These are phyloP conservation scores for Axea sp. DNA, from an alignment of 2,888 invertebrate genomes.

Conservation along the genomic window DNA sequence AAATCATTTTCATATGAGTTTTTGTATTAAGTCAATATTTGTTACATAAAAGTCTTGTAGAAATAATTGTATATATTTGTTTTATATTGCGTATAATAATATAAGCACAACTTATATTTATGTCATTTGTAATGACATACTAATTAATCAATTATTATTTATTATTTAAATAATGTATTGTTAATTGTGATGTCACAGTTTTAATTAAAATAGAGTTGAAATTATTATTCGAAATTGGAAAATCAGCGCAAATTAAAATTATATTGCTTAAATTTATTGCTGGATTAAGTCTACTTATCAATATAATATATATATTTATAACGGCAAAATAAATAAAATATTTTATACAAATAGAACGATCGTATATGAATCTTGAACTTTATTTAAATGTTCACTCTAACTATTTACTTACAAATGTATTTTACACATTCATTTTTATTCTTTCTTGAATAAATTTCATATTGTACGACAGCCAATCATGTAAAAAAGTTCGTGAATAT, in stretches of 20 bases:
- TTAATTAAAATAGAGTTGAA: not conserved
- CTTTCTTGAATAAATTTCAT: not conserved
- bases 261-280: not conserved
- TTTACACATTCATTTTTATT: slow-evolving; percentile 55
- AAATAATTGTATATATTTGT: too few relatives aligned
- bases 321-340: slow-evolving; percentile 64
- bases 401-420: slow-evolving; percentile 61
- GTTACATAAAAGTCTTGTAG: too few relatives aligned
- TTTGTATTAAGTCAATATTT: too few relatives aligned
- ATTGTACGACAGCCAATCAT: too few relatives aligned
- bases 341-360: slow-evolving; percentile 60
- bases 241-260: not conserved
- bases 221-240: not conserved
- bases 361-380: slow-evolving; percentile 57
- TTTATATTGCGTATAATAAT: too few relatives aligned
- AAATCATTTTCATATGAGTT: too few relatives aligned
- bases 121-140: too few relatives aligned
- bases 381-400: slow-evolving; percentile 58
- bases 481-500: too few relatives aligned
- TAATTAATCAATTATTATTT: too few relatives aligned
- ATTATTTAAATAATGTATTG: not conserved
- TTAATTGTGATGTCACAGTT: not conserved
- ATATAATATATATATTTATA: slow-evolving; percentile 19
- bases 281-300: not conserved
- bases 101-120: too few relatives aligned